Evolutionary conservation across 2,888 invertebrate genomes (phyloP).

Genomic region (Drosophila leonis): DNA sequence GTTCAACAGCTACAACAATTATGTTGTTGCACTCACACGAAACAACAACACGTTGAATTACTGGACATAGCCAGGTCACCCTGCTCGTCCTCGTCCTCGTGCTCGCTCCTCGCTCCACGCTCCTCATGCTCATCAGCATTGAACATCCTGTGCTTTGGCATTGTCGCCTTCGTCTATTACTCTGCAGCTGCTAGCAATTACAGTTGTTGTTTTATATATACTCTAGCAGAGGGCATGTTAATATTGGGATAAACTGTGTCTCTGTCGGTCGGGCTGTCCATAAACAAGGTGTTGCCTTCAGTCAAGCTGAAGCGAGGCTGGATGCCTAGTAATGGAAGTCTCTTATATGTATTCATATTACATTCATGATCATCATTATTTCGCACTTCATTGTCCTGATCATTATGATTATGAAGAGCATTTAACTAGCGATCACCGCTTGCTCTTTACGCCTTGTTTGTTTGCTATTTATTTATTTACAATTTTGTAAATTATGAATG

Average conservation of each 20-base stretch:
- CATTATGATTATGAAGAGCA: not conserved
- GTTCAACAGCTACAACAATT: conserved; percentile 55
- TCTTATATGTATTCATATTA: not conserved
- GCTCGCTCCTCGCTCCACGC: not conserved
- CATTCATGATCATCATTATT: too few relatives aligned
- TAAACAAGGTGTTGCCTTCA: not conserved
- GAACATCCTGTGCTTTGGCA: conserved; percentile 23
- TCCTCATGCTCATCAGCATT: conserved; percentile 15
- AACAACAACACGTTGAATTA: conserved; percentile 26
- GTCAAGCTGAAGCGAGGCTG: not conserved
- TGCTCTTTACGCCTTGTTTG: not conserved
- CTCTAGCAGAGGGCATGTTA: conserved; percentile 1
- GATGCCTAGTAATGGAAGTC: not conserved
- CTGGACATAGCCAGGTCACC: conserved; percentile 5
- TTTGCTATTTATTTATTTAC: conserved; percentile 13
- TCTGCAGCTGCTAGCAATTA: conserved; percentile 16
- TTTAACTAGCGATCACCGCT: not conserved
- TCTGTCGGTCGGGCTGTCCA: not conserved
- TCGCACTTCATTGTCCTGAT: not conserved
- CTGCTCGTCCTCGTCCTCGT: not conserved
- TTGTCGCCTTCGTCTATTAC: conserved; percentile 13
- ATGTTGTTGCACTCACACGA: conserved; percentile 46
- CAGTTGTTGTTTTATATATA: conserved; percentile 9
- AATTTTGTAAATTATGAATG: conserved; percentile 21
- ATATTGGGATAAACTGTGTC: not conserved